These are phyloP conservation scores for Sebastes aleutianus DNA, from an alignment of 2,797 vertebrate species.

Conservation along the genomic window DNA sequence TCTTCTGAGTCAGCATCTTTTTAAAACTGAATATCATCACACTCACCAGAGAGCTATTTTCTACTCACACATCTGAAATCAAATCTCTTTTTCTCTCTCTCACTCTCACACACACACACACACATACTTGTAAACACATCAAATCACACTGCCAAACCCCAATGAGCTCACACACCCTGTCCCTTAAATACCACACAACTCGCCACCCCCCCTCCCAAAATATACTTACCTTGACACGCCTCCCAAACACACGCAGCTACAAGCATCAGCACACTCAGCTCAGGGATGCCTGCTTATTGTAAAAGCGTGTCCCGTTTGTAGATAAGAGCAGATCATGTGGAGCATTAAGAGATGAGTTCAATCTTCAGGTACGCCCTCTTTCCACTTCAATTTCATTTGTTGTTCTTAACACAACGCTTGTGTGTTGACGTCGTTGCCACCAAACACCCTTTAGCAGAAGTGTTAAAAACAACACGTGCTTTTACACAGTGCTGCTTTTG, in stretches of 20 bases:
- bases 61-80: not conserved
- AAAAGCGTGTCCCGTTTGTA: slow-evolving; percentile 38
- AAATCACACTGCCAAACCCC: not conserved
- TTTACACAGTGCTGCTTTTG: not conserved
- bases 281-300: slow-evolving; percentile 47
- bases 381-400: not conserved
- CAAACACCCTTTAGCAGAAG: not conserved
- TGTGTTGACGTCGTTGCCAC: not conserved
- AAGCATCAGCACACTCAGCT: slow-evolving; percentile 7
- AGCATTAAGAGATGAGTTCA: slow-evolving; percentile 5
- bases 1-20: slow-evolving; percentile 22
- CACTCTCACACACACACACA: not conserved
- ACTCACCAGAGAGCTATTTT: not conserved
- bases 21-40: not conserved
- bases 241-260: slow-evolving; percentile 4
- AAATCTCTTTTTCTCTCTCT: slow-evolving; percentile 1
- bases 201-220: not conserved
- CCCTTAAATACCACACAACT: slow-evolving; percentile 35
- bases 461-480: not conserved
- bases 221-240: slow-evolving; percentile 24
- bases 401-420: not conserved
- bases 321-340: not conserved
- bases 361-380: not conserved
- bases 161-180: slow-evolving; percentile 8
- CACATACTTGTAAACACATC: slow-evolving; percentile 28